phyloP scores from a whole-genome alignment of 2,797 vertebrate genomes.

The Gobio occitaniae region DNA sequence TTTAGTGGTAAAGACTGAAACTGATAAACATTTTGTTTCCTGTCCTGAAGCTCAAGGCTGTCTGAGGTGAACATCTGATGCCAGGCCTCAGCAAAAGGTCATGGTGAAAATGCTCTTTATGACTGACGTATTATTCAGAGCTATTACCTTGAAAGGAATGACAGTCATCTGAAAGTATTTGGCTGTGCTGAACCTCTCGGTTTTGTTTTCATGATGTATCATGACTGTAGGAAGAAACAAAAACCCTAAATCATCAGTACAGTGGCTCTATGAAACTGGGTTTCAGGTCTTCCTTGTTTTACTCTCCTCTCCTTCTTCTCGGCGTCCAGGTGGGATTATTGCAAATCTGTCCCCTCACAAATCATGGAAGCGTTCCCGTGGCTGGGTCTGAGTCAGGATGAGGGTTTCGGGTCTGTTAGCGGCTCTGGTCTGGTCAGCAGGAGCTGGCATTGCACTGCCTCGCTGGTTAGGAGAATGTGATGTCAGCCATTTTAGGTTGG shows the following conservation, averaged over 20 bases:
- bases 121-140: neutral
- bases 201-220: neutral
- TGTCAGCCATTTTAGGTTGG: conserved; percentile 88
- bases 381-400: neutral
- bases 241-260: neutral
- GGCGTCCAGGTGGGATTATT: conserved; percentile 34
- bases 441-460: conserved; percentile 73
- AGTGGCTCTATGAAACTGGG: neutral
- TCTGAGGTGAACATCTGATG: neutral
- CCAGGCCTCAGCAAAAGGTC: neutral
- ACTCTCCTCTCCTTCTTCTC: neutral
- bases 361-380: neutral
- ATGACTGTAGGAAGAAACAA: neutral
- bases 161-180: neutral
- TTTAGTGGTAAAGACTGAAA: neutral
- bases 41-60: neutral
- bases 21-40: neutral
- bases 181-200: neutral
- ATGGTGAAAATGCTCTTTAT: neutral
- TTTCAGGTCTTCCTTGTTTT: neutral
- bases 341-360: neutral
- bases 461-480: conserved; percentile 78
- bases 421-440: conserved; percentile 69
- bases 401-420: conserved; percentile 42
- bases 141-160: neutral